phyloP scores from a whole-genome alignment of 1,140 invertebrate species.

The Cryptotermes secundus region DNA sequence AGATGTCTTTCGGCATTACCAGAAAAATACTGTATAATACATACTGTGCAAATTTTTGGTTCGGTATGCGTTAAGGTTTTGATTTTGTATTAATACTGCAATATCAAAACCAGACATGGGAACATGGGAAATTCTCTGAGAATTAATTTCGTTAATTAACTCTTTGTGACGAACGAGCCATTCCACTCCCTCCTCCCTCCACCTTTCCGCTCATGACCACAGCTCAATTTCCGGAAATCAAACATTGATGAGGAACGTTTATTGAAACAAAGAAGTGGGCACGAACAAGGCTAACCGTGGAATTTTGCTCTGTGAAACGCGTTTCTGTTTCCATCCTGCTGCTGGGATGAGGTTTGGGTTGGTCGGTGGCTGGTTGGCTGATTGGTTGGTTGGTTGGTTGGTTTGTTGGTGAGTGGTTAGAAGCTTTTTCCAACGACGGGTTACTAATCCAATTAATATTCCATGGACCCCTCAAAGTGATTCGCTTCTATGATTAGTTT shows the following conservation, averaged over 20 bases:
- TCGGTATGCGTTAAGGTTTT: background rate
- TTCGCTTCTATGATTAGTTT: conserved; percentile 9
- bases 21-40: background rate
- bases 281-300: background rate
- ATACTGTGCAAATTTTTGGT: background rate
- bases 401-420: background rate
- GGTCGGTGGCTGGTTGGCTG: background rate
- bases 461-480: background rate
- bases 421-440: background rate
- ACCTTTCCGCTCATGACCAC: background rate
- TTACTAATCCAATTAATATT: conserved; percentile 12
- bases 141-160: conserved; percentile 19
- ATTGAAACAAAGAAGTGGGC: conserved; percentile 2
- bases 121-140: background rate
- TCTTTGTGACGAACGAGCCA: background rate
- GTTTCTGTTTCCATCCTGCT: background rate
- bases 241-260: conserved; percentile 7
- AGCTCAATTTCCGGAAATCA: conserved; percentile 13
- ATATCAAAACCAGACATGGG: background rate
- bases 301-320: conserved; percentile 13
- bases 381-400: background rate
- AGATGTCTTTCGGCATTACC: background rate
- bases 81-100: background rate
- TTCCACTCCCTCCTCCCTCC: background rate
- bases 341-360: background rate